Evolutionary conservation across 2,888 invertebrate genomes (phyloP).

Genomic region (Hymenopus coronatus): DNA sequence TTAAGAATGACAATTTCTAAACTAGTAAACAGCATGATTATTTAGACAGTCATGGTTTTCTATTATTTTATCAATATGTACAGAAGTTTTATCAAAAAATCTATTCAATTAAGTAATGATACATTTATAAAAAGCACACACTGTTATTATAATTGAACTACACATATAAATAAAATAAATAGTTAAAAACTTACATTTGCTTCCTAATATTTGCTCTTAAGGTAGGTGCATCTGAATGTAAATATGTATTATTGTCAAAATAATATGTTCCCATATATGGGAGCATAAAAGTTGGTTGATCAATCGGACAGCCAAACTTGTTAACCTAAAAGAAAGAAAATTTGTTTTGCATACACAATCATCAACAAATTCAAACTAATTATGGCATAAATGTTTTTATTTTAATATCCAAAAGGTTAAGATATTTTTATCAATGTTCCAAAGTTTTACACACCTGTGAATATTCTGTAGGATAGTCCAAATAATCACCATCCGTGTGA

Average conservation of each 20-base stretch:
- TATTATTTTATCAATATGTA: no score
- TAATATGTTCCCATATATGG: constrained; percentile 61
- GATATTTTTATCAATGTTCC: no score
- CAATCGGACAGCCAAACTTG: constrained; percentile 29
- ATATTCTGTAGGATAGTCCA: constrained; percentile 51
- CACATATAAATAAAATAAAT: not conserved
- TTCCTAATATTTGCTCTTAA: constrained; percentile 83
- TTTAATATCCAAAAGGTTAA: no score
- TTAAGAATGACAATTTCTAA: not conserved
- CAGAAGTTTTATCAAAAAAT: no score
- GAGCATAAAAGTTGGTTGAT: constrained; percentile 45
- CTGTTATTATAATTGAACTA: no score
- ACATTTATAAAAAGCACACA: no score
- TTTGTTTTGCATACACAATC: not conserved
- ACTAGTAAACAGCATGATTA: no score
- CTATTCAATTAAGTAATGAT: no score
- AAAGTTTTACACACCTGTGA: constrained; percentile 10
- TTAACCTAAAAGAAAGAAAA: constrained; percentile 35
- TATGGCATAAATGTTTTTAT: no score
- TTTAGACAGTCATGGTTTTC: no score
- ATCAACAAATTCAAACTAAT: no score
- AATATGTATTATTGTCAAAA: constrained; percentile 58
- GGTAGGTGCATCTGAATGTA: constrained; percentile 59
- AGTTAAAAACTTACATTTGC: constrained; percentile 73
- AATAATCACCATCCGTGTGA: constrained; percentile 50